Evolutionary conservation across 37 sponge, comb jelly and placozoan species (phyloP).

Genomic region (Trichoplax adhaerens): DNA sequence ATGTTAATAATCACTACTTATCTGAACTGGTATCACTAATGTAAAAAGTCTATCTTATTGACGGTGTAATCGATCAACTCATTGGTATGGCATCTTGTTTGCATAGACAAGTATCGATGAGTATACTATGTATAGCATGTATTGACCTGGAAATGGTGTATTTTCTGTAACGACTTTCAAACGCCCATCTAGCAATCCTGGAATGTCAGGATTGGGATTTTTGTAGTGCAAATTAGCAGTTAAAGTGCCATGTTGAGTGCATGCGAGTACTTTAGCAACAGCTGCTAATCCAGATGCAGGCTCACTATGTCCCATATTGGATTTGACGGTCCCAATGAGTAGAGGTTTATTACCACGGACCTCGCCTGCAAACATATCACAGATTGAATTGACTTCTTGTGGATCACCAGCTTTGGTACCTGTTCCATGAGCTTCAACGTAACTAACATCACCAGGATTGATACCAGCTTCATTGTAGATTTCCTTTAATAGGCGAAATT

Average conservation of each 20-base stretch:
- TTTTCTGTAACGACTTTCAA: too few relatives aligned
- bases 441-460: slow-evolving; percentile 9
- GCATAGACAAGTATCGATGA: too few relatives aligned
- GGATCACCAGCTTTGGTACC: slow-evolving; percentile 26
- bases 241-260: slow-evolving; percentile 7
- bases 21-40: too few relatives aligned
- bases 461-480: slow-evolving; percentile 15
- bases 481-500: slow-evolving; percentile 3
- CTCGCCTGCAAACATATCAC: slow-evolving; percentile 4
- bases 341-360: slow-evolving; percentile 5
- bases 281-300: slow-evolving; percentile 19
- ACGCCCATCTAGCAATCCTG: neutral
- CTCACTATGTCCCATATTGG: slow-evolving; percentile 27
- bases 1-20: too few relatives aligned
- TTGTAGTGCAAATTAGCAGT: slow-evolving; percentile 16
- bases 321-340: slow-evolving; percentile 16
- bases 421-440: slow-evolving; percentile 25
- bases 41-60: too few relatives aligned
- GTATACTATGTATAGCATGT: too few relatives aligned
- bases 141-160: too few relatives aligned
- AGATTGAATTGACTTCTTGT: slow-evolving; percentile 12
- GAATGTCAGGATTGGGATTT: slow-evolving; percentile 18
- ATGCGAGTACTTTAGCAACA: slow-evolving; percentile 5
- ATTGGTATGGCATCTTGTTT: too few relatives aligned
- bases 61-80: too few relatives aligned